Percentiles rank a stretch among this genome's conserved stretches.
phyloP scores from a whole-genome alignment of 1,140 invertebrate genomes.

The Macrocentrus cingulum region DNA sequence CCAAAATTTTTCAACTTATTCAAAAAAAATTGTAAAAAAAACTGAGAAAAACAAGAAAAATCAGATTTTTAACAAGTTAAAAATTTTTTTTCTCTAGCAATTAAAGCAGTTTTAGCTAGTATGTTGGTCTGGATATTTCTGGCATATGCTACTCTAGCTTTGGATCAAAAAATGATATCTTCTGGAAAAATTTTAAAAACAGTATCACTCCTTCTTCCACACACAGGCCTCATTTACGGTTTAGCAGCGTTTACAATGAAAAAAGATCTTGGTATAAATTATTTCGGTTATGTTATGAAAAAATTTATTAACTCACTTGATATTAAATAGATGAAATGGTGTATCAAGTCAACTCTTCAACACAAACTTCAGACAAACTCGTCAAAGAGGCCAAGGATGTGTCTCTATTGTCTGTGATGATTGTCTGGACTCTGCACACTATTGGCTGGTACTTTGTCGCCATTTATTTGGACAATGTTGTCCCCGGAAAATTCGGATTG shows the following conservation, averaged over 20 bases:
- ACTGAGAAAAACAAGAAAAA: too few relatives aligned
- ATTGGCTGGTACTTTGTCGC: conserved; percentile 31
- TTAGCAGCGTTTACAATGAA: conserved; percentile 25
- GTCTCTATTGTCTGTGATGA: conserved; percentile 20
- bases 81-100: too few relatives aligned
- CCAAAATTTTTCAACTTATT: too few relatives aligned
- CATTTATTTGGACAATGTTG: conserved; percentile 35
- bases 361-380: conserved; percentile 5
- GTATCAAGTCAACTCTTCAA: too few relatives aligned
- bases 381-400: conserved; percentile 12
- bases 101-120: conserved; percentile 30
- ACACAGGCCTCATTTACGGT: conserved; percentile 36
- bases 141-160: conserved; percentile 27
- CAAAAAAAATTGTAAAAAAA: too few relatives aligned
- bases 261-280: conserved; percentile 22
- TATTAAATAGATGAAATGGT: too few relatives aligned
- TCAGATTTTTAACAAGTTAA: too few relatives aligned
- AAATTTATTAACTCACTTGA: too few relatives aligned
- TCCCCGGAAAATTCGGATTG: conserved; percentile 32
- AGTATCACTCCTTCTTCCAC: conserved; percentile 30
- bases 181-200: conserved; percentile 9
- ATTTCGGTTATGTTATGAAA: too few relatives aligned
- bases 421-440: conserved; percentile 31
- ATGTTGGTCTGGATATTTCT: conserved; percentile 31
- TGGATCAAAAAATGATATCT: conserved; percentile 26